Percentiles rank a stretch among this genome's conserved stretches.
phyloP scores from a whole-genome alignment of 2,797 vertebrate species.

The Dendrocincla tyrannina region DNA sequence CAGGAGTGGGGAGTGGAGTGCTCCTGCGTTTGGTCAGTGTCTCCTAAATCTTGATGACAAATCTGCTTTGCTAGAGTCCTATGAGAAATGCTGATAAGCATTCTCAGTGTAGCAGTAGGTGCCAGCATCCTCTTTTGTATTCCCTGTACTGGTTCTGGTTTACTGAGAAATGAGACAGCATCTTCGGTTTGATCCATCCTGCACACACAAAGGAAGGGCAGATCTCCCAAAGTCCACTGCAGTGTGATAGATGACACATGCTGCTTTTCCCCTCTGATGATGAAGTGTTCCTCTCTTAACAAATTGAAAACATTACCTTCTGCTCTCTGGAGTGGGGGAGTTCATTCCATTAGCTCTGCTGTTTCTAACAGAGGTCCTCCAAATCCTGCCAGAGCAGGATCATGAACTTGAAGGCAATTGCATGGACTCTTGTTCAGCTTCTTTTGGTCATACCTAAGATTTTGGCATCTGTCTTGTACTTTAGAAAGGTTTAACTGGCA shows the following conservation, averaged over 20 bases:
- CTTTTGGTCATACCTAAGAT: background rate
- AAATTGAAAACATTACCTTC: background rate
- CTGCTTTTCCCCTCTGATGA: background rate
- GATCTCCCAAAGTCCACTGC: background rate
- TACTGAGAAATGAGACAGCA: background rate
- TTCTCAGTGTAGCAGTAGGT: background rate
- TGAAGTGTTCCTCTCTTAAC: background rate
- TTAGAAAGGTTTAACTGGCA: background rate
- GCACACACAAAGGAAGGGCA: background rate
- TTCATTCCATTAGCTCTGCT: background rate
- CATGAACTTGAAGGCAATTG: background rate
- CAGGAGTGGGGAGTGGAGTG: background rate
- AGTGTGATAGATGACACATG: accelerated
- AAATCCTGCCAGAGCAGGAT: background rate
- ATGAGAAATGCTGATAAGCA: background rate
- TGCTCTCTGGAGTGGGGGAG: background rate
- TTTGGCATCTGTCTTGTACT: background rate
- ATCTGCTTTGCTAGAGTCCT: background rate
- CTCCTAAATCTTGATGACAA: conserved; percentile 1
- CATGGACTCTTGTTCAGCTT: background rate
- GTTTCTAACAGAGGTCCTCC: background rate
- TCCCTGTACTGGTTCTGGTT: background rate
- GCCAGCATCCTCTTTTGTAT: conserved; percentile 1
- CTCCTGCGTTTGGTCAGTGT: background rate
- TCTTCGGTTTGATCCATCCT: background rate